Base-by-base conservation (phyloP, 1,140 invertebrate genomes). In the Chionoecetes opilio region DNA sequence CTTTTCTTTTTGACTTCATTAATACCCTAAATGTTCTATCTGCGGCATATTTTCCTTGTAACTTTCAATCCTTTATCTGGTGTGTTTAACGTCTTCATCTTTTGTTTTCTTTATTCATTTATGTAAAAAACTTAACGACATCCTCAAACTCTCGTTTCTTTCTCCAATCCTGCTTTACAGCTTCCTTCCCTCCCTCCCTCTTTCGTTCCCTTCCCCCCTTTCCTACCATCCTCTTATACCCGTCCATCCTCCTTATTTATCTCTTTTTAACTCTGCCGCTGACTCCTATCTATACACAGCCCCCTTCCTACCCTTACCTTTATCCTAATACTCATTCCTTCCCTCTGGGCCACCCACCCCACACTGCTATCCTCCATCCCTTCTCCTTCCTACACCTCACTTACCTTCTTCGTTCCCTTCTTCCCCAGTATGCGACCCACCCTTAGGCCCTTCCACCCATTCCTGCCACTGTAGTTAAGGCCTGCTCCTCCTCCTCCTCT, bases 51-150 rank as follows among this genome's bases (percentile, higher is more conserved):
- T 75, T 46, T 75, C 8, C 21, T 26, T 21, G 21, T n/a, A n/a
- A 75, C 0, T 21, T 21, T 26, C 21, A 75, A n/a, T 75, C 26
- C 26, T 75, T 75, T n/a, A 75, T 75, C 8, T 75, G 5, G n/a
- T 26, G 21, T n/a, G 63, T 75, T 75, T 75, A 75, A 75, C n/a
- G 63, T 75, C 63, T 75, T 75, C 63, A 75, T 75, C 8, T 75
- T n/a, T 75, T n/a, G 63, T 75, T 75, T 75, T 75, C n/a, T 26
- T 75, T 75, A 75, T 75, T 75, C 63, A 75, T 75, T 75, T 75
- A 75, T 75, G 63, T 75, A 75, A 75, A n/a, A 75, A 75, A 75
- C 63, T 75, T 75, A 75, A 75, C 63, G 63, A 75, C 63, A 75
- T 75, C 63, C 26, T 75, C 63, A 75, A 75, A 3, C 63, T 0